Percentiles rank a stretch among this genome's conserved stretches.
Conservation (phyloP, 2,888 invertebrate species). For the Onchidella celtica region DNA sequence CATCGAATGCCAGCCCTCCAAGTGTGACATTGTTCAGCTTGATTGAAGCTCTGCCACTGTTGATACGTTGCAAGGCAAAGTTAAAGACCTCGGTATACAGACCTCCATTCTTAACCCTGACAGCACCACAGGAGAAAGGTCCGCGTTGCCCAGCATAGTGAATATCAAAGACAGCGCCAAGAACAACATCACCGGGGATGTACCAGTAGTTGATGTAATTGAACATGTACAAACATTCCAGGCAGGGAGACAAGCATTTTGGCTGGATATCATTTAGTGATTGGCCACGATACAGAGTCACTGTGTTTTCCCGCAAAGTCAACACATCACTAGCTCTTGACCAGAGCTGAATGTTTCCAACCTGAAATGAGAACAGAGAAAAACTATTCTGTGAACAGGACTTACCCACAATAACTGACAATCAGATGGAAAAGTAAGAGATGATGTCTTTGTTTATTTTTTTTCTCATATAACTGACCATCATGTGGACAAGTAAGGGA, state of each 20-base stretch:
- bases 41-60: slow-evolving; percentile 54
- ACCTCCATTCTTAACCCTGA: slow-evolving; percentile 68
- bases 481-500: too few relatives aligned
- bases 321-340: too few relatives aligned
- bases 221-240: slow-evolving; percentile 73
- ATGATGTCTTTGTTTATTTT: too few relatives aligned
- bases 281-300: neutral
- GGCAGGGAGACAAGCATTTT: slow-evolving; percentile 65
- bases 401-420: too few relatives aligned
- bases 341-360: slow-evolving; percentile 11
- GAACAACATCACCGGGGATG: slow-evolving; percentile 70
- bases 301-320: neutral
- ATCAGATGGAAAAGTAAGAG: too few relatives aligned
- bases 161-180: slow-evolving; percentile 73
- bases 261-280: slow-evolving; percentile 46
- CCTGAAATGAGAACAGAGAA: slow-evolving; percentile 21
- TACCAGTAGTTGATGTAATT: slow-evolving; percentile 67
- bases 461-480: too few relatives aligned
- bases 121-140: slow-evolving; percentile 67
- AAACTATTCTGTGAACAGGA: too few relatives aligned
- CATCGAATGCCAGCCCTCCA: slow-evolving; percentile 74
- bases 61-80: slow-evolving; percentile 70
- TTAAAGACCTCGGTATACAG: slow-evolving; percentile 73
- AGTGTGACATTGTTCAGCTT: slow-evolving; percentile 63
- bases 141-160: slow-evolving; percentile 64